These are phyloP conservation scores for Perithous albicinctus DNA, from an alignment of 2,888 invertebrate species.

Conservation along the genomic window DNA sequence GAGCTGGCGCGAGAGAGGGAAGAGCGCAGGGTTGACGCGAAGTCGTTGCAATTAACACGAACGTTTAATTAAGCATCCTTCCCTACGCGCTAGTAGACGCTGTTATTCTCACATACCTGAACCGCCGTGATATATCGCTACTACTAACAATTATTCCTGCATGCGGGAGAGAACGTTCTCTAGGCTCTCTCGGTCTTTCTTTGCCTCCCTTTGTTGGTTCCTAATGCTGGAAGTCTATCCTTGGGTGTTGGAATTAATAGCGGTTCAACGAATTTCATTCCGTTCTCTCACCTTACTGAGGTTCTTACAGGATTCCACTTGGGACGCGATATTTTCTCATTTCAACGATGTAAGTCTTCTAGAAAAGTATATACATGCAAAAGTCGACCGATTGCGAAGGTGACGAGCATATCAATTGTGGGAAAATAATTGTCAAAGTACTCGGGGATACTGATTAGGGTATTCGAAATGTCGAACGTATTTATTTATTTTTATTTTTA, in stretches of 20 bases:
- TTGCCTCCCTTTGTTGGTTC: slow-evolving; percentile 54
- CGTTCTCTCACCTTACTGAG: slow-evolving; percentile 46
- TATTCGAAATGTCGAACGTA: no score
- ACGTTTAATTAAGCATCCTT: slow-evolving; percentile 82
- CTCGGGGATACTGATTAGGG: no score
- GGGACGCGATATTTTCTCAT: neutral
- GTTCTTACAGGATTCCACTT: slow-evolving; percentile 51
- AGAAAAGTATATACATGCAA: neutral
- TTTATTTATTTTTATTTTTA: no score
- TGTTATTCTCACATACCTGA: slow-evolving; percentile 81
- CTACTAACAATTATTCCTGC: slow-evolving; percentile 81
- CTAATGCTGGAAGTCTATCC: slow-evolving; percentile 73
- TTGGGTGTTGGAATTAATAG: slow-evolving; percentile 78
- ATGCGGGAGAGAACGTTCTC: slow-evolving; percentile 56
- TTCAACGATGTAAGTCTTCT: neutral
- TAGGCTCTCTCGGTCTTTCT: slow-evolving; percentile 44
- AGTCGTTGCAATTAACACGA: slow-evolving; percentile 82
- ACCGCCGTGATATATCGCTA: slow-evolving; percentile 79
- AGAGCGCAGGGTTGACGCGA: slow-evolving; percentile 76
- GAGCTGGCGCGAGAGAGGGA: slow-evolving; percentile 23
- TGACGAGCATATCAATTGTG: no score
- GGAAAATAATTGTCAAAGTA: no score
- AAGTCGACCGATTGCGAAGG: no score
- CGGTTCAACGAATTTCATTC: slow-evolving; percentile 68
- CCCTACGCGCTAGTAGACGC: slow-evolving; percentile 75